Evolutionary conservation across 2,113 vertebrate genomes (phyloP), one percentile per base, ranked within the genome.

Genomic region (Pogonocichla stellata): DNA sequence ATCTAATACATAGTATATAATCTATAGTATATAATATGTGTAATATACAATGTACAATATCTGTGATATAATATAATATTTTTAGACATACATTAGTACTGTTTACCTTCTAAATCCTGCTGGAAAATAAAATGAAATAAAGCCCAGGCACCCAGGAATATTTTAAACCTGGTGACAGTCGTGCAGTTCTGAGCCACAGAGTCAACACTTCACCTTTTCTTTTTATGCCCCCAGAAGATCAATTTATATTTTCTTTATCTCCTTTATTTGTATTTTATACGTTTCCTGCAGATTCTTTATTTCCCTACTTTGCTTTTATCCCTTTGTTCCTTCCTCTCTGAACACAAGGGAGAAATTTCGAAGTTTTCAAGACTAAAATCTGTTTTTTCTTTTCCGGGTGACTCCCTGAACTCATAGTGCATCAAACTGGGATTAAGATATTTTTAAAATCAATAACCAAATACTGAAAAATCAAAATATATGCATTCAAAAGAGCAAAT

Each of bases 31-130:
- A 38, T 38, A 9, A 38, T 38, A 38, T 45, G 20, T 45, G 45
- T 20, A 45, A 48, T 25, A 25, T 26, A 60, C 11, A 36, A 7
- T 48, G 12, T 34, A 26, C 16, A 25, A 7, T 19, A 19, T 61
- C 12, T 19, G 10, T 58, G 12, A n/a, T 56, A 8, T 14, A 20
- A 18, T 19, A 20, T 17, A 12, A 47, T 23, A 10, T 34, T 24
- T 28, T 7, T 20, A 31, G 3, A 10, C 1, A 3, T 0, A 6
- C 18, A 7, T 40, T 19, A 5, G 3, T 8, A 6, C 29, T 1
- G 12, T 14, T 45, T 9, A 8, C n/a, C 26, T 64, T 17, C 43
- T 24, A 60, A 75, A 38, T n/a, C n/a, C 42, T 9, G 24, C n/a
- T 20, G 40, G 50, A 48, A 75, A 92, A 19, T 14, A 9, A 64